phyloP scores from a whole-genome alignment of 2,888 invertebrate species.

The Tridacna crocea region DNA sequence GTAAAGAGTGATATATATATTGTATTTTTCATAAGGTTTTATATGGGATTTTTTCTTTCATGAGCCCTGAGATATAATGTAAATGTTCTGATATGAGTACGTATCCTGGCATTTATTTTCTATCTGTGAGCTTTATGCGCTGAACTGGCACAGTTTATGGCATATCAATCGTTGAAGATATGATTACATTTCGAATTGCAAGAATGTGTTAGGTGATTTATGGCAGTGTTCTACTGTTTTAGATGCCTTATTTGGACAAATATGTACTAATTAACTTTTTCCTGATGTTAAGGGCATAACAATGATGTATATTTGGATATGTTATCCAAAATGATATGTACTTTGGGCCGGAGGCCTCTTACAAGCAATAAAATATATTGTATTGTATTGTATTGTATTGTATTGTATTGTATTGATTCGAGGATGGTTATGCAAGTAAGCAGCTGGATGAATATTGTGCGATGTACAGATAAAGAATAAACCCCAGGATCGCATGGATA shows the following conservation, averaged over 20 bases:
- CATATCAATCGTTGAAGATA: background rate
- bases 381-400: background rate
- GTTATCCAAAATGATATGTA: background rate
- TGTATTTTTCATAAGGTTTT: too few relatives aligned
- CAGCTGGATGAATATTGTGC: too few relatives aligned
- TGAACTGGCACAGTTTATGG: background rate
- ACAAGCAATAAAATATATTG: background rate
- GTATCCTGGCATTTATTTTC: too few relatives aligned
- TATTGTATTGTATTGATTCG: too few relatives aligned
- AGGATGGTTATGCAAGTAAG: too few relatives aligned
- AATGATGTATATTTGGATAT: background rate
- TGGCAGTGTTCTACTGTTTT: background rate
- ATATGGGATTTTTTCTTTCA: too few relatives aligned
- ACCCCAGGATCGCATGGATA: too few relatives aligned
- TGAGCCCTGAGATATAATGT: too few relatives aligned
- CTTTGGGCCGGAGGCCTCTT: background rate
- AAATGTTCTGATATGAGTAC: too few relatives aligned
- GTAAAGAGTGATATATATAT: too few relatives aligned
- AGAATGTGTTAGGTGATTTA: background rate
- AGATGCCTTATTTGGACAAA: background rate
- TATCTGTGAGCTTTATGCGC: too few relatives aligned
- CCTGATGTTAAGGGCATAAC: background rate
- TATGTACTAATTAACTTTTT: background rate
- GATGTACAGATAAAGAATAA: too few relatives aligned
- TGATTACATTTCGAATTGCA: background rate